A percentile compares a stretch with the other conserved stretches of the same genome.
Conservation (phyloP, 2,797 vertebrate genomes). For the Paguma larvata region DNA sequence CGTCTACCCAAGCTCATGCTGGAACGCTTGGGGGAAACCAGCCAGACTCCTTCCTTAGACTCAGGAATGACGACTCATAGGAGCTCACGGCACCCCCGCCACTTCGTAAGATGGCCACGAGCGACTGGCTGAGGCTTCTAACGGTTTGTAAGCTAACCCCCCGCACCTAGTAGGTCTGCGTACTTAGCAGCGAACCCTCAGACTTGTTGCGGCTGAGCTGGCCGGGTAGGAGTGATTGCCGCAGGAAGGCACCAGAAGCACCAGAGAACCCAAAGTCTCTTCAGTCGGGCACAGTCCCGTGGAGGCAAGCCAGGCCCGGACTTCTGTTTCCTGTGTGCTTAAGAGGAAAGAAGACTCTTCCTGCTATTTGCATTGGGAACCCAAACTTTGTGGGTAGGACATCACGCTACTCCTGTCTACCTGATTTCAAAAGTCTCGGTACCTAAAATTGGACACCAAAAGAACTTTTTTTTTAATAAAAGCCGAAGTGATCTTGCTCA, state of each 20-base stretch:
- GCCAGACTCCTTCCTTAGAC: no score
- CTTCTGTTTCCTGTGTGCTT: background rate
- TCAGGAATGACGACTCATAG: rapidly evolving
- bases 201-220: background rate
- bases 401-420: rapidly evolving
- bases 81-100: background rate
- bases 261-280: background rate
- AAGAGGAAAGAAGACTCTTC: background rate
- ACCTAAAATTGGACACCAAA: background rate
- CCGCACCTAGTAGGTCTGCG: background rate
- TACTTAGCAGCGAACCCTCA: background rate
- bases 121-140: no score
- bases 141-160: background rate
- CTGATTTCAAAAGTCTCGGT: background rate
- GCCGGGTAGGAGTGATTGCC: rapidly evolving
- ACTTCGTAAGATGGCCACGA: rapidly evolving
- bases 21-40: background rate
- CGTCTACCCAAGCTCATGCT: background rate
- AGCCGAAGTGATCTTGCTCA: background rate
- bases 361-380: background rate
- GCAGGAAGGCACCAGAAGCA: background rate
- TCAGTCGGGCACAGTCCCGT: background rate
- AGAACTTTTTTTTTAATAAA: background rate
- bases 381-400: background rate
- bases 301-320: background rate